These are phyloP conservation scores for Nylanderia fulva DNA, from an alignment of 1,140 invertebrate species.

Conservation along the genomic window DNA sequence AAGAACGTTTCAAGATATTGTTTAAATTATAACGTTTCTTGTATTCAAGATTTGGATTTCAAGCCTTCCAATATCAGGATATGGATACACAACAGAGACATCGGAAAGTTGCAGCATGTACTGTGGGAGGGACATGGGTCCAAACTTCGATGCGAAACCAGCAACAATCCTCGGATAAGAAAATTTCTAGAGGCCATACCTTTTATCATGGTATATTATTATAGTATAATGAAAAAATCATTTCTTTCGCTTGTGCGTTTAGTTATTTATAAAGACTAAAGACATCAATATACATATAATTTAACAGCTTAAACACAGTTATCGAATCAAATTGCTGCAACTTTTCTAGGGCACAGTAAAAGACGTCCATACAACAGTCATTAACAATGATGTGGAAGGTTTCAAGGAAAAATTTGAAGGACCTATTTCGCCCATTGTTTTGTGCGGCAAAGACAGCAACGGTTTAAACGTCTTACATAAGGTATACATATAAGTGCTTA, in stretches of 20 bases:
- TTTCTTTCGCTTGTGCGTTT: neutral
- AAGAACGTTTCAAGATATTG: neutral
- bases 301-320: neutral
- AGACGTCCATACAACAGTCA: conserved; percentile 91
- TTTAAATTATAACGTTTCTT: neutral
- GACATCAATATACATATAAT: neutral
- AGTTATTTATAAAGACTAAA: neutral
- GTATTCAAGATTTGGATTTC: conserved; percentile 88
- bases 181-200: conserved; percentile 94
- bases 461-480: conserved; percentile 94
- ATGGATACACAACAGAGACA: conserved; percentile 96
- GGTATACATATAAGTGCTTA: conserved; percentile 85
- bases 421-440: conserved; percentile 90
- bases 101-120: conserved; percentile 93
- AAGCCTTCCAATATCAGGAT: conserved; percentile 95
- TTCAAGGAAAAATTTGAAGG: conserved; percentile 89
- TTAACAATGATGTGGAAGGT: conserved; percentile 91
- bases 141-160: conserved; percentile 92
- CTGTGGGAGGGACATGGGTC: conserved; percentile 95
- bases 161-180: conserved; percentile 92
- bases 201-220: conserved; percentile 91
- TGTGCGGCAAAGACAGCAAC: conserved; percentile 92
- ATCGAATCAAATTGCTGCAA: conserved; percentile 26
- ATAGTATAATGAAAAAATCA: conserved; percentile 13
- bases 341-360: conserved; percentile 91